A percentile compares a stretch with the other conserved stretches of the same genome.
Evolutionary conservation across 2,888 invertebrate genomes (phyloP).

Genomic region (Tolmerus cingulatus): DNA sequence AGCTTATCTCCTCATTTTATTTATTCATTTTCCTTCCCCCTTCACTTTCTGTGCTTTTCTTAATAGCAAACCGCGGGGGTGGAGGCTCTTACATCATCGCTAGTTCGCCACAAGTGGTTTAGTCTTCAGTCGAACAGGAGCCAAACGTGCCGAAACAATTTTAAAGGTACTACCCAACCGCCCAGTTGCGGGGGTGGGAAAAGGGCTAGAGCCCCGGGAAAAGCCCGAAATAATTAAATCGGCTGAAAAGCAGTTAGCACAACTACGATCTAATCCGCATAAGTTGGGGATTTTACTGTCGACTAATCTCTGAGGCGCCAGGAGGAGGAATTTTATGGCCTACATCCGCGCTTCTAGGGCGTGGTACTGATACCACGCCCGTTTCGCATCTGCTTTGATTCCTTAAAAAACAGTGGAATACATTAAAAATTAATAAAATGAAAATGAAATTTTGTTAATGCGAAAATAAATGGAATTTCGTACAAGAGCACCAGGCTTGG

Average conservation of each 20-base stretch:
- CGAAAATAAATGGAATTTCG: constrained; percentile 50
- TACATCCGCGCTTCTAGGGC: neutral
- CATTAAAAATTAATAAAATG: constrained; percentile 52
- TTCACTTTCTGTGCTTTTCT: neutral
- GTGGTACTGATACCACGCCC: neutral
- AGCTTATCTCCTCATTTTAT: constrained; percentile 39
- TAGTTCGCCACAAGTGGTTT: constrained; percentile 4
- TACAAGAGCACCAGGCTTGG: constrained; percentile 12
- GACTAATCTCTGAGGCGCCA: neutral
- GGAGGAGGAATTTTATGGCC: neutral
- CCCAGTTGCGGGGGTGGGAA: neutral
- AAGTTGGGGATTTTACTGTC: neutral
- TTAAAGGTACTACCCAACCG: neutral
- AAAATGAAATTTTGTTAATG: constrained; percentile 51
- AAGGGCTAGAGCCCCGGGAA: neutral
- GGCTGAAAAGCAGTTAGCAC: neutral
- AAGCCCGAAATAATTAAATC: neutral
- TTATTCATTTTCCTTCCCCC: constrained; percentile 29
- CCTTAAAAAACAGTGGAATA: constrained; percentile 45
- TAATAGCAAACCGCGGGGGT: neutral
- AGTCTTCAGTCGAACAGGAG: neutral
- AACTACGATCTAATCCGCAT: constrained; percentile 6
- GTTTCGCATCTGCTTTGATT: constrained; percentile 47
- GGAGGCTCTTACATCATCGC: neutral
- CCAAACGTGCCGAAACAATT: neutral